Conservation (phyloP, 1,140 invertebrate species). For the Scaptomyza montana region DNA sequence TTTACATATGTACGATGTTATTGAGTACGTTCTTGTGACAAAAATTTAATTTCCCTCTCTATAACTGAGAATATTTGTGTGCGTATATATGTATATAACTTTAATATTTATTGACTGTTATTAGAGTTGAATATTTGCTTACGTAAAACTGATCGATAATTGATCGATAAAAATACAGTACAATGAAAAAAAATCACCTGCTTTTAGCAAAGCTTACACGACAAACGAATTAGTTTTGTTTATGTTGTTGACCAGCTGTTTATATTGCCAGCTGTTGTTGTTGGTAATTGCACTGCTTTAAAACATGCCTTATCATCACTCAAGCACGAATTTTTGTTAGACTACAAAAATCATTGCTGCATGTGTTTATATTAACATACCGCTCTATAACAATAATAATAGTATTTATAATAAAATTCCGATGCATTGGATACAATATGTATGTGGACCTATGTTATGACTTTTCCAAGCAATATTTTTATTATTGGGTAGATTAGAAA, state of each 20-base stretch:
- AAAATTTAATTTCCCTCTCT: slow-evolving; percentile 19
- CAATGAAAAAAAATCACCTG: slow-evolving; percentile 11
- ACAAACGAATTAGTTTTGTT: slow-evolving; percentile 20
- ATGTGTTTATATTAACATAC: not conserved
- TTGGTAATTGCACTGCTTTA: not conserved
- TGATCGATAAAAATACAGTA: not conserved
- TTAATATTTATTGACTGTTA: not conserved
- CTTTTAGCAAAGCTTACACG: slow-evolving; percentile 11
- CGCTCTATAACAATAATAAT: slow-evolving; percentile 1
- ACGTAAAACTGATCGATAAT: slow-evolving; percentile 4
- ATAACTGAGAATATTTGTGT: not conserved
- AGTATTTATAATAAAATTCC: slow-evolving; percentile 1
- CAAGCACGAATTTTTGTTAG: too few relatives aligned
- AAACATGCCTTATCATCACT: not conserved
- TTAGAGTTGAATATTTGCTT: not conserved
- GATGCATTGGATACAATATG: not conserved
- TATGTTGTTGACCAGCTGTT: slow-evolving; percentile 30
- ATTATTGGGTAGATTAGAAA: not conserved
- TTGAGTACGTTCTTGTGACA: slow-evolving; percentile 14
- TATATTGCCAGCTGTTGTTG: slow-evolving; percentile 22
- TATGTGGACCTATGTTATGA: not conserved
- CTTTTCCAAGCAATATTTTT: slow-evolving; percentile 2
- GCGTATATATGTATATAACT: not conserved
- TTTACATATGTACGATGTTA: not conserved
- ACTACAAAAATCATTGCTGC: too few relatives aligned